Evolutionary conservation across 2,888 invertebrate genomes (phyloP), one percentile per base, ranked within the genome.

Genomic region (Congeria kusceri): DNA sequence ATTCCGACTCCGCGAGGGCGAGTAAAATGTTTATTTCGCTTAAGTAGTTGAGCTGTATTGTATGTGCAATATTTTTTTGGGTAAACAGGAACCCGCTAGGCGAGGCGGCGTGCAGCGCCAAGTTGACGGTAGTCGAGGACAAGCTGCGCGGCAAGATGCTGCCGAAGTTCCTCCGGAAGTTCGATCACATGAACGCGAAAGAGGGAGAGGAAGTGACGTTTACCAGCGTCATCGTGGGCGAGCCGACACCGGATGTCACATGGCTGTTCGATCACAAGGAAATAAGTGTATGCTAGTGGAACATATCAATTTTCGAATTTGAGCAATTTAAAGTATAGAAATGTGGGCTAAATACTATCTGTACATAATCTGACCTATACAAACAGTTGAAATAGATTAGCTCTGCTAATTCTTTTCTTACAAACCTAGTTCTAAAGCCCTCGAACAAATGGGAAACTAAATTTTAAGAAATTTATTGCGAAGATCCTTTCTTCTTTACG

Each of bases 221-320:
- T 74, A 89, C 92, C 29, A 90, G 91, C 67, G 88, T 91, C 27
- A 89, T 92, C 25, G 87, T 90, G 15, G 93, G 93, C 11, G 90
- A 91, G 66, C 93, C 93, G 3, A 87, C 83, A 27, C 92, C 93
- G 1, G 88, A 89, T 20, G 86, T 93, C 25, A 84, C 86, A n/a
- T 93, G 93, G 93, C 87, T 87, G 80, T 92, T 86, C 85, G 92
- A 93, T 62, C 85, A 86, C 62, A 87, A 85, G 75, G 81, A 83
- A 3, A 85, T 87, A 46, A 74, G 77, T 28, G 87, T 87, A 80
- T 76, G 83, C 80, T 29, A 7, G 23, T 13, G 29, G 4, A 20
- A 23, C 20, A 29, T 13, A 46, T 1, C 7, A 39, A 18, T 18
- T 23, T 20, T 23, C 32, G 46, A n/a, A n/a, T n/a, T n/a, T n/a